phyloP scores from a whole-genome alignment of 2,888 invertebrate species.

The Ligdia adustata region DNA sequence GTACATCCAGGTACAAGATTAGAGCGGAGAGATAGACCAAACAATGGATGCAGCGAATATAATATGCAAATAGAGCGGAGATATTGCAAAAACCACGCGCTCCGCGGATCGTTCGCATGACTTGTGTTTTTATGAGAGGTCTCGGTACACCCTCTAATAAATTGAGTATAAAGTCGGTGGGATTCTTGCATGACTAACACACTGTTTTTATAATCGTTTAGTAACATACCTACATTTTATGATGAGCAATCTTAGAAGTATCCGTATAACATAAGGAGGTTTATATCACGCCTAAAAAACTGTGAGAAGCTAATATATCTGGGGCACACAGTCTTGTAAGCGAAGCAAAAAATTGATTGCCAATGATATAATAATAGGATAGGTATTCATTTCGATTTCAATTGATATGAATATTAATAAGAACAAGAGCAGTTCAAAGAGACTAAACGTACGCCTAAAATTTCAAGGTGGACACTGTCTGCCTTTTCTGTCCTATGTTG shows the following conservation, averaged over 20 bases:
- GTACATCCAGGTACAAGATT: constrained; percentile 69
- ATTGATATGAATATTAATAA: neutral
- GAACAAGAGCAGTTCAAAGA: neutral
- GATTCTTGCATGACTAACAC: constrained; percentile 71
- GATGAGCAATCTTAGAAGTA: constrained; percentile 51
- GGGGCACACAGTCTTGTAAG: constrained; percentile 7
- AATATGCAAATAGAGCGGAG: constrained; percentile 67
- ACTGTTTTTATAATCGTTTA: constrained; percentile 56
- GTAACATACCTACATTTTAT: constrained; percentile 51
- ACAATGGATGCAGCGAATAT: constrained; percentile 70
- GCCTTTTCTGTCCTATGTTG: neutral
- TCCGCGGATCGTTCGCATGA: constrained; percentile 54
- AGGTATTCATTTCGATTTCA: constrained; percentile 20
- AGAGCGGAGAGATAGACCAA: constrained; percentile 67
- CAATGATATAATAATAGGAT: constrained; percentile 4
- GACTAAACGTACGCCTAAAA: too few species aligned
- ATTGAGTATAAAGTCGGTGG: constrained; percentile 56
- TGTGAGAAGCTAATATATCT: constrained; percentile 17
- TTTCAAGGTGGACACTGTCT: constrained; percentile 13
- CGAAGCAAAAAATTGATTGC: constrained; percentile 17
- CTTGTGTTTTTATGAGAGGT: constrained; percentile 44
- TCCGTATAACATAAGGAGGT: constrained; percentile 18
- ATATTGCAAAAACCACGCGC: constrained; percentile 55
- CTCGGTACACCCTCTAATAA: constrained; percentile 60
- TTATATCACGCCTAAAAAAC: constrained; percentile 14